These are phyloP conservation scores for Serilophus lunatus DNA, from an alignment of 2,113 vertebrate genomes.

Conservation along the genomic window DNA sequence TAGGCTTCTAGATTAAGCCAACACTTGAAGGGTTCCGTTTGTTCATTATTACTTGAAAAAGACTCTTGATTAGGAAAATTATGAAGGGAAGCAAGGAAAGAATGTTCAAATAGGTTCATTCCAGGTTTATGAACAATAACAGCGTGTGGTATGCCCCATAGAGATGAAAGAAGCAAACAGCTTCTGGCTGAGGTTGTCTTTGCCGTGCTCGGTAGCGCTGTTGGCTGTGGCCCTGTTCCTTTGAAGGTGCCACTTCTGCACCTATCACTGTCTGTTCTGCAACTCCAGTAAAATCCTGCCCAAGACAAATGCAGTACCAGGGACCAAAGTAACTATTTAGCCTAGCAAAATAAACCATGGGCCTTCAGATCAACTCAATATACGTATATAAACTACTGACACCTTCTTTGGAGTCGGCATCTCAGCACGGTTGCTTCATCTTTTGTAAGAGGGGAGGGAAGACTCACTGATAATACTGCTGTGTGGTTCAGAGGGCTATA, in stretches of 20 bases:
- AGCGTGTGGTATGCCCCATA: background rate
- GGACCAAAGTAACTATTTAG: background rate
- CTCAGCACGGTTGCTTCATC: background rate
- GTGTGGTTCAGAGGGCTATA: background rate
- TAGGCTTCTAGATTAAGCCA: background rate
- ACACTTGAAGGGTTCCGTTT: background rate
- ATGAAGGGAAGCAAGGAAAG: background rate
- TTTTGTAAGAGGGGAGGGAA: background rate
- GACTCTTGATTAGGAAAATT: background rate
- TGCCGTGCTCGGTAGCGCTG: fast-evolving
- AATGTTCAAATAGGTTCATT: background rate
- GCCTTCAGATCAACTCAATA: background rate
- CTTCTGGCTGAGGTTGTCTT: background rate
- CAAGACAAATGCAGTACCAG: background rate
- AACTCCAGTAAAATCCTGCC: background rate
- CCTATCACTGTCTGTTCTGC: background rate
- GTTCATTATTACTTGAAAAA: background rate
- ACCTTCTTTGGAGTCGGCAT: background rate
- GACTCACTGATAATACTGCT: background rate
- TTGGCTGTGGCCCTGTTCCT: background rate
- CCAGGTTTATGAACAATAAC: background rate
- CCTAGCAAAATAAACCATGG: background rate
- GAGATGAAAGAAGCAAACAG: background rate
- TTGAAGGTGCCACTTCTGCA: background rate
- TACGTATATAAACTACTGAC: background rate